These are phyloP conservation scores for Drosophila pachea DNA, from an alignment of 1,140 invertebrate species.

Conservation along the genomic window DNA sequence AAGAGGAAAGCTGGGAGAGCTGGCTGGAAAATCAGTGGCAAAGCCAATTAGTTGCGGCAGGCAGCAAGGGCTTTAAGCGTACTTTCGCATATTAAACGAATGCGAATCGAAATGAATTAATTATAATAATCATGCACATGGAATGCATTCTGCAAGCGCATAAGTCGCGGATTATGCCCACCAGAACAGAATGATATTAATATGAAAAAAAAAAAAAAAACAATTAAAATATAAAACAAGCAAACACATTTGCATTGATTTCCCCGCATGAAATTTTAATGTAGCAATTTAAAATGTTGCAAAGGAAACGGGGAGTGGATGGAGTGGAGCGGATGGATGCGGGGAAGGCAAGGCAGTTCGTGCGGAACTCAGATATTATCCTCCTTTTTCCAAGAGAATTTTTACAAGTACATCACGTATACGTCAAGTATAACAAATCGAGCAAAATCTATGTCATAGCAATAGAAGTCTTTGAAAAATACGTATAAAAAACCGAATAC, in stretches of 20 bases:
- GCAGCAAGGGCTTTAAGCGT: not conserved
- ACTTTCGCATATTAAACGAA: constrained; percentile 4
- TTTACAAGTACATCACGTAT: too few species aligned
- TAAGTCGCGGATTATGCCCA: constrained; percentile 6
- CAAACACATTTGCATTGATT: constrained; percentile 7
- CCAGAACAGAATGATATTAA: too few species aligned
- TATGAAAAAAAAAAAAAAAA: too few species aligned
- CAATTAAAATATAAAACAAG: not conserved
- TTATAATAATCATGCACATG: constrained; percentile 17
- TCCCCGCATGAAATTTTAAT: not conserved
- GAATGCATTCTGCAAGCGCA: constrained; percentile 4
- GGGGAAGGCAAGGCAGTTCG: too few species aligned
- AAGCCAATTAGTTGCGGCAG: constrained; percentile 17
- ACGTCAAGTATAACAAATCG: too few species aligned
- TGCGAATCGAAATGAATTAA: constrained; percentile 21
- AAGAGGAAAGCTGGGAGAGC: not conserved
- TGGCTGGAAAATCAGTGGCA: constrained; percentile 20
- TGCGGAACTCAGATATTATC: too few species aligned
- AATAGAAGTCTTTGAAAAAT: too few species aligned
- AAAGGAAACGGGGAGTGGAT: too few species aligned
- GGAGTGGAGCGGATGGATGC: too few species aligned
- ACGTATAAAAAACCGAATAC: too few species aligned
- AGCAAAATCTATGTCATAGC: too few species aligned
- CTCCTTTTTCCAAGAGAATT: too few species aligned
- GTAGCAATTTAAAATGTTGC: not conserved